Base-by-base conservation (phyloP, 2,888 invertebrate species). In the Dolomedes plantarius region DNA sequence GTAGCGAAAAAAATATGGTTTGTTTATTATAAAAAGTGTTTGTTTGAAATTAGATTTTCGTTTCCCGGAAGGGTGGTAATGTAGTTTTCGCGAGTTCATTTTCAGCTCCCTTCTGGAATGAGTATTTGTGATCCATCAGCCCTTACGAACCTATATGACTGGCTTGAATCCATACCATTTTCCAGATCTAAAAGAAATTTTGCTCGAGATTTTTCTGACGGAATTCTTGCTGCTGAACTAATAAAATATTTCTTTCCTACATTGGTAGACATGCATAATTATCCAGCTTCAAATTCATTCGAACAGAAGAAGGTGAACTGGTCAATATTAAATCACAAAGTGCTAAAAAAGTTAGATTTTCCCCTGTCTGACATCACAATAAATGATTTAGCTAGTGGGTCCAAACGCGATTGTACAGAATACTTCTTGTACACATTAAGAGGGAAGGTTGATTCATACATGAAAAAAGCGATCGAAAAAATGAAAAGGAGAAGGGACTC, bases 251-350 rank as follows among this genome's bases (percentile, higher is more conserved):
- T 76, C 16, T 71, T 76, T 2, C 71, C 82, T 2, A 2, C 31
- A 1, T 62, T 76, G 32, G 82, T 82, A n/a, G 76, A 82, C 7
- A 31, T 82, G 29, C 76, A 82, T 23, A 82, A 82, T 23, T 82
- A 82, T 28, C 75, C 75, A 7, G 11, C 19, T 27, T 64, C 82
- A 0, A 29, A 82, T 56, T 41, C 76, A 3, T 0, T 76, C 5
- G 71, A 56, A 6, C 69, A 71, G 5, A 82, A 82, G 28, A 75
- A 46, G 19, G 28, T 76, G 11, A 82, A 82, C 28, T 82, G 82
- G 82, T 29, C 69, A 0, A 75, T 46, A 5, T 16, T 82, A 6
- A 82, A 71, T n/a, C 28, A 71, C 1, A 76, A 71, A 65, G 82
- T 76, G 3, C 68, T 82, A 7, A 71, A 28, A 28, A 82, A 76